Evolutionary conservation across 2,888 invertebrate species (phyloP).

Genomic region (Diloba caeruleocephala): DNA sequence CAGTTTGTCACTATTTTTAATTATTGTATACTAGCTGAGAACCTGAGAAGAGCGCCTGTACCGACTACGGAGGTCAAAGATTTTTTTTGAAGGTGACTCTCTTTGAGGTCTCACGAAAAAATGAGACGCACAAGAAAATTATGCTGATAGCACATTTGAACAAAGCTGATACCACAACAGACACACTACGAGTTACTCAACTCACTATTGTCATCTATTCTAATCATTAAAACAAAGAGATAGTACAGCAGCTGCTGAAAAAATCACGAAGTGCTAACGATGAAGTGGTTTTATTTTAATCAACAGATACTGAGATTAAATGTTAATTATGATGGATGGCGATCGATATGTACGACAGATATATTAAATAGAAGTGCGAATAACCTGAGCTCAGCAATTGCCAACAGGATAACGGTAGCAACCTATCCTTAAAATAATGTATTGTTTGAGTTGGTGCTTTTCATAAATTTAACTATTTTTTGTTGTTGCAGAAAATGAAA

Average conservation of each 20-base stretch:
- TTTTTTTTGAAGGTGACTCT: too few relatives aligned
- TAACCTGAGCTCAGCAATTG: neutral
- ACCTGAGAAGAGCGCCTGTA: too few relatives aligned
- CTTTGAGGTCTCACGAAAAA: too few relatives aligned
- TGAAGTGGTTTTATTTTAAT: slow-evolving; percentile 24
- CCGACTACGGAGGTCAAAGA: too few relatives aligned
- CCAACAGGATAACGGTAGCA: slow-evolving; percentile 13
- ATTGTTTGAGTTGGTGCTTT: neutral
- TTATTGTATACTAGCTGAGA: too few relatives aligned
- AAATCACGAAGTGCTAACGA: slow-evolving; percentile 26
- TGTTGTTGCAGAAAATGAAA: slow-evolving; percentile 47
- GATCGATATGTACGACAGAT: slow-evolving; percentile 15
- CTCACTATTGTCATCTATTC: neutral
- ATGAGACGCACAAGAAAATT: too few relatives aligned
- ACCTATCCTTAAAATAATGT: neutral
- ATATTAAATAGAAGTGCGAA: slow-evolving; percentile 9
- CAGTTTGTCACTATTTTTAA: too few relatives aligned
- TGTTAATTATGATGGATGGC: slow-evolving; percentile 40
- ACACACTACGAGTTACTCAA: too few relatives aligned
- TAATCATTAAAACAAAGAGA: slow-evolving; percentile 6
- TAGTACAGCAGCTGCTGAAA: slow-evolving; percentile 16
- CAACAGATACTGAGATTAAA: slow-evolving; percentile 32
- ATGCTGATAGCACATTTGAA: too few relatives aligned
- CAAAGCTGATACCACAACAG: too few relatives aligned
- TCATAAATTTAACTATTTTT: neutral